Conservation (phyloP, 2,888 invertebrate genomes). For the Parasteatoda lunata region DNA sequence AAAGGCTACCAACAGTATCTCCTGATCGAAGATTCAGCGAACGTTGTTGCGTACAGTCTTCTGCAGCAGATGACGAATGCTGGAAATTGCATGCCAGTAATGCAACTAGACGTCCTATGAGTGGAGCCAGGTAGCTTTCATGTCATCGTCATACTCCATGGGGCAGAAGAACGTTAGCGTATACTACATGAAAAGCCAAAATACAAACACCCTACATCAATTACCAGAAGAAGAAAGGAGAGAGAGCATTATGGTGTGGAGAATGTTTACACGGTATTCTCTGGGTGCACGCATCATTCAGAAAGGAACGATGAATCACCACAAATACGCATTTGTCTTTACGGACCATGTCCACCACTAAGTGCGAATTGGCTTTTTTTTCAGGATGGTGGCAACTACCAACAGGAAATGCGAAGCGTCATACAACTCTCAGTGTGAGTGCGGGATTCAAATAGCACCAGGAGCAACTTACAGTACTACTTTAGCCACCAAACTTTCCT, state of each 20-base stretch:
- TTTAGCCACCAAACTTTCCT: background rate
- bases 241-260: background rate
- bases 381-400: background rate
- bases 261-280: background rate
- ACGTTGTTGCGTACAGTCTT: background rate
- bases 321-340: background rate
- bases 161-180: background rate
- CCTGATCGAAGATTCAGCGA: background rate
- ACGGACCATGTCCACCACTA: background rate
- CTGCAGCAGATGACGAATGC: background rate
- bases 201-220: background rate
- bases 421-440: background rate
- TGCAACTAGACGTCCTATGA: background rate
- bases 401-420: background rate
- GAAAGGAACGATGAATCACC: background rate
- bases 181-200: background rate
- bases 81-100: background rate
- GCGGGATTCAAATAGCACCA: background rate
- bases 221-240: background rate
- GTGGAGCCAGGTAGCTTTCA: constrained; percentile 1
- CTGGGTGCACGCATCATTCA: background rate
- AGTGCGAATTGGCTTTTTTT: background rate
- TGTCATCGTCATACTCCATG: background rate
- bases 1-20: background rate
- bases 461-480: constrained; percentile 4